These are phyloP conservation scores for Hyperoplus immaculatus DNA, from an alignment of 2,797 vertebrate species.

Conservation along the genomic window DNA sequence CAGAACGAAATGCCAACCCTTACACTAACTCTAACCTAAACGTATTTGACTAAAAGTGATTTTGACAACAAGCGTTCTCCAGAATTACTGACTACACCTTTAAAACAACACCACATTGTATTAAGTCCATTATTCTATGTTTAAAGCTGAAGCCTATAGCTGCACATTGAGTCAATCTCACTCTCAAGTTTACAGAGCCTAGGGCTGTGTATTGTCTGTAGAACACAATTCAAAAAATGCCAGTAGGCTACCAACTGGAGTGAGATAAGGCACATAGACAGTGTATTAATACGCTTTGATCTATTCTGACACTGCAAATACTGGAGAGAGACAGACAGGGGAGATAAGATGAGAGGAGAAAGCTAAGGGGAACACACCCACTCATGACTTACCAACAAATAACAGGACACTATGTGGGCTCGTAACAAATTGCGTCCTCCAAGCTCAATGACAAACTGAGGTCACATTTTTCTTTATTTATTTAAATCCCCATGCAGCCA, in stretches of 20 bases:
- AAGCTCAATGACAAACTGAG: constrained; percentile 84
- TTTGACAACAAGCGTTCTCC: no score
- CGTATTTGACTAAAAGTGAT: no score
- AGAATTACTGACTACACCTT: neutral
- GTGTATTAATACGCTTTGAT: constrained; percentile 51
- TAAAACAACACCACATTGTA: neutral
- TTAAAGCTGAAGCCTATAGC: neutral
- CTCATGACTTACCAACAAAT: constrained; percentile 33
- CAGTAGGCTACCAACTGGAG: constrained; percentile 26
- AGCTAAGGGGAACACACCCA: constrained; percentile 51
- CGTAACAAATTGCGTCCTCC: constrained; percentile 15
- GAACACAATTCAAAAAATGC: constrained; percentile 26
- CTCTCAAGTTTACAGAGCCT: constrained; percentile 17
- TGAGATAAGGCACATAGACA: constrained; percentile 37
- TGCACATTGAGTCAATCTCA: neutral
- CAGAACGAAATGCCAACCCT: no score
- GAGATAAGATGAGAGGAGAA: constrained; percentile 41
- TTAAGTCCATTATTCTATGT: neutral
- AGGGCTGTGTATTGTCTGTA: neutral
- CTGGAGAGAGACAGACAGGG: constrained; percentile 24
- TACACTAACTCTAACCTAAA: no score
- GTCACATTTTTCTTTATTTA: constrained; percentile 70
- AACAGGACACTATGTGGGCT: constrained; percentile 2
- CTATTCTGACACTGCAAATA: constrained; percentile 55
- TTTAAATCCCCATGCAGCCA: constrained; percentile 46